A percentile compares a stretch with the other conserved stretches of the same genome.
Conservation (phyloP, 1,140 invertebrate genomes). For the Delia radicum region DNA sequence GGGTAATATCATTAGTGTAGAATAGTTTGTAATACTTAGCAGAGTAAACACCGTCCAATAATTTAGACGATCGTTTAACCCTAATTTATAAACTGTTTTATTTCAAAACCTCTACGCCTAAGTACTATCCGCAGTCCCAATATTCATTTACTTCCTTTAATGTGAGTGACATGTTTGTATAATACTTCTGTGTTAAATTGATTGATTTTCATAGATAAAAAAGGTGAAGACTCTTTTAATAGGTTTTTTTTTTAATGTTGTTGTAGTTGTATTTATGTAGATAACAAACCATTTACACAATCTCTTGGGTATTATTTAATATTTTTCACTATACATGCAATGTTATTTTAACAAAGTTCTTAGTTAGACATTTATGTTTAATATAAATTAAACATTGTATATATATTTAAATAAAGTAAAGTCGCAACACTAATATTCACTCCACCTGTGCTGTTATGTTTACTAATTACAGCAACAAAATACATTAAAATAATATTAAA, state of each 20-base stretch:
- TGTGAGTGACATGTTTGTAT: neutral
- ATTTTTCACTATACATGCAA: neutral
- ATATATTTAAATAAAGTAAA: neutral
- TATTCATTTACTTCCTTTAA: neutral
- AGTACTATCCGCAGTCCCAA: neutral
- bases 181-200: neutral
- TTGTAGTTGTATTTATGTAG: neutral
- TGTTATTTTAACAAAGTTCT: neutral
- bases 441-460: slow-evolving; percentile 3
- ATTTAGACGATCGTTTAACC: no score
- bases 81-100: no score
- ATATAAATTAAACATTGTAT: neutral
- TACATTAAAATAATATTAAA: neutral
- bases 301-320: neutral
- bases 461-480: neutral
- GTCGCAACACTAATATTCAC: neutral
- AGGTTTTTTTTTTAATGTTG: neutral
- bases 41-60: no score
- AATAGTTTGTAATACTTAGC: no score
- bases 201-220: neutral
- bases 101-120: neutral
- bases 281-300: neutral
- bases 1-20: no score
- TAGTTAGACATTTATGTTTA: neutral
- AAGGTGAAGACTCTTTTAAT: slow-evolving; percentile 1